Conservation (phyloP, 2,797 vertebrate genomes). For the Poecile montanus region DNA sequence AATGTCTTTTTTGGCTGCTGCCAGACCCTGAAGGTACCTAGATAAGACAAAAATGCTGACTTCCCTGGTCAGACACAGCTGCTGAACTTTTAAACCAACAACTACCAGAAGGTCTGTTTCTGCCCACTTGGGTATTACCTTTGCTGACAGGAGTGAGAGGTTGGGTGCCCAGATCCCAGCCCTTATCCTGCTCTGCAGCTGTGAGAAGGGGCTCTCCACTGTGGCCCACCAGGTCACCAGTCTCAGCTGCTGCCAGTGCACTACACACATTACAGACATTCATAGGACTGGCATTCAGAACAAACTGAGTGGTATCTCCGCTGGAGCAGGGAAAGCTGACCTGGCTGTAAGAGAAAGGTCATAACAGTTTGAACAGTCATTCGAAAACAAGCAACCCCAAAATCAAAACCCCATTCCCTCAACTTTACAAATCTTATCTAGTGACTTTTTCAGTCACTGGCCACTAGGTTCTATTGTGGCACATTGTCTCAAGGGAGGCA, state of each 20-base stretch:
- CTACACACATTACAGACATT: background rate
- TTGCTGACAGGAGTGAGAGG: background rate
- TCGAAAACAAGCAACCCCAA: background rate
- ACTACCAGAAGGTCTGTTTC: background rate
- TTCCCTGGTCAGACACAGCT: background rate
- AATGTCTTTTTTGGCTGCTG: background rate
- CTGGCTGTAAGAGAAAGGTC: background rate
- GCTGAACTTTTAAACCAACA: background rate
- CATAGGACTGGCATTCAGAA: rapidly evolving
- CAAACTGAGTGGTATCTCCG: background rate
- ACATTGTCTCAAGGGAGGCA: background rate
- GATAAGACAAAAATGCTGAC: background rate
- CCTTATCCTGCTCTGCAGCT: background rate
- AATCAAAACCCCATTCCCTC: background rate
- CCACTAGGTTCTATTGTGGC: background rate
- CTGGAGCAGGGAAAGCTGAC: background rate
- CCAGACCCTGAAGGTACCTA: background rate
- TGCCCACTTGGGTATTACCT: background rate
- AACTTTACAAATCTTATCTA: background rate
- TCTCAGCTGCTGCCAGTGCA: background rate
- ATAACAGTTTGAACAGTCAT: background rate
- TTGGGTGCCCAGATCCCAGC: background rate
- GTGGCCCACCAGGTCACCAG: background rate
- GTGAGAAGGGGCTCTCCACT: background rate
- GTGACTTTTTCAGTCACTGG: background rate